phyloP scores from a whole-genome alignment of 2,888 invertebrate species.

The Nowickia ferox region DNA sequence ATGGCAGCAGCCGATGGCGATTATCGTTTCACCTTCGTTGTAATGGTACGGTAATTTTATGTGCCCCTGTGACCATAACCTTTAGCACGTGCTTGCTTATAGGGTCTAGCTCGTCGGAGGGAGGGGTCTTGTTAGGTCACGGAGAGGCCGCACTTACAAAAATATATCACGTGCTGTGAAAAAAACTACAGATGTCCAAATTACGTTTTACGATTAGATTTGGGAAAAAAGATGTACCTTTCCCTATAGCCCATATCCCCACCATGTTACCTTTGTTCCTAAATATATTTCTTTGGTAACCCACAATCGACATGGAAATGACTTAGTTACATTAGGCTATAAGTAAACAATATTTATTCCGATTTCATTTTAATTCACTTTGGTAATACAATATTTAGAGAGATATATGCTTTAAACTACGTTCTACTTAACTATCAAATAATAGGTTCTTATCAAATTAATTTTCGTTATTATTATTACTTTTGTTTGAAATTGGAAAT shows the following conservation, averaged over 20 bases:
- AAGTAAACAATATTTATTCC: too few species aligned
- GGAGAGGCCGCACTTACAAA: neutral
- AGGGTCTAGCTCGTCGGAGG: neutral
- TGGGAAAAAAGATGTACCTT: neutral
- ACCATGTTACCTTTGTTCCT: neutral
- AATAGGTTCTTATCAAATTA: too few species aligned
- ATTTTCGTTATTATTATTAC: too few species aligned
- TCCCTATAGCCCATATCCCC: neutral
- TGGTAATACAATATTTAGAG: too few species aligned
- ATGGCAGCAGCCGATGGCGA: conserved; percentile 35
- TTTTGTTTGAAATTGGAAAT: too few species aligned
- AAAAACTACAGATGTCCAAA: neutral
- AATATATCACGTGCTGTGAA: neutral
- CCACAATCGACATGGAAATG: neutral
- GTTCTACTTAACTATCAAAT: too few species aligned
- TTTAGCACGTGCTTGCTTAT: neutral
- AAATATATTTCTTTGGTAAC: neutral
- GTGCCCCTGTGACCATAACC: neutral
- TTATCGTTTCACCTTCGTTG: conserved; percentile 34
- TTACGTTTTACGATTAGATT: neutral
- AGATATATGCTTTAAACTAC: too few species aligned
- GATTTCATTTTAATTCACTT: too few species aligned
- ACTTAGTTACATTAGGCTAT: neutral
- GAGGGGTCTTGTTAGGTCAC: neutral
- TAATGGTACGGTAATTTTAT: too few species aligned